Evolutionary conservation across 2,113 vertebrate species (phyloP).

Genomic region (Caranx ignobilis): DNA sequence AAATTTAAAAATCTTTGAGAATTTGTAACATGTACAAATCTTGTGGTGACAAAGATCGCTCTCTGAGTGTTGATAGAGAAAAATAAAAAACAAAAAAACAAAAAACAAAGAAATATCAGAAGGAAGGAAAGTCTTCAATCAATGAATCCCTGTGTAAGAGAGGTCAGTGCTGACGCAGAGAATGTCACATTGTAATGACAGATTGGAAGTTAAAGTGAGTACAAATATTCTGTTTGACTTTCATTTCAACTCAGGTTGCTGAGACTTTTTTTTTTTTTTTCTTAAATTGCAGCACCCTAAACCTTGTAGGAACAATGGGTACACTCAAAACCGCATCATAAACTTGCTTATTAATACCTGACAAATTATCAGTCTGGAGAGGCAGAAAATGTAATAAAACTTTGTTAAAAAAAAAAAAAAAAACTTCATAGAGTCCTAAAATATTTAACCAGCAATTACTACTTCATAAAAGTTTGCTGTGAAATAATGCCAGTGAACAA

Average conservation of each 20-base stretch:
- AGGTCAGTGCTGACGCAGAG: neutral
- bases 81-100: no score
- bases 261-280: neutral
- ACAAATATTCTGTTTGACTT: constrained; percentile 8
- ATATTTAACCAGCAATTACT: neutral
- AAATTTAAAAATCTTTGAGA: neutral
- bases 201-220: constrained; percentile 11
- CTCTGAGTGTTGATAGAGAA: neutral
- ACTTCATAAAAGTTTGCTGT: neutral
- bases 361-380: neutral
- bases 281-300: neutral
- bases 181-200: constrained; percentile 27
- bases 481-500: neutral
- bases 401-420: no score
- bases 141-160: constrained; percentile 27
- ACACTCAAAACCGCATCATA: neutral
- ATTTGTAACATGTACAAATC: neutral
- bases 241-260: neutral
- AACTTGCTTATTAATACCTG: neutral
- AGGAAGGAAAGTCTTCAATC: constrained; percentile 6
- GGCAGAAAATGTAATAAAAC: neutral
- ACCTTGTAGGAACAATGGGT: neutral
- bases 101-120: constrained; percentile 8
- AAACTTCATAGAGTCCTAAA: neutral
- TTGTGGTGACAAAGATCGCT: neutral